Conservation (phyloP, 2,888 invertebrate genomes). For the Polymixis lichenea region DNA sequence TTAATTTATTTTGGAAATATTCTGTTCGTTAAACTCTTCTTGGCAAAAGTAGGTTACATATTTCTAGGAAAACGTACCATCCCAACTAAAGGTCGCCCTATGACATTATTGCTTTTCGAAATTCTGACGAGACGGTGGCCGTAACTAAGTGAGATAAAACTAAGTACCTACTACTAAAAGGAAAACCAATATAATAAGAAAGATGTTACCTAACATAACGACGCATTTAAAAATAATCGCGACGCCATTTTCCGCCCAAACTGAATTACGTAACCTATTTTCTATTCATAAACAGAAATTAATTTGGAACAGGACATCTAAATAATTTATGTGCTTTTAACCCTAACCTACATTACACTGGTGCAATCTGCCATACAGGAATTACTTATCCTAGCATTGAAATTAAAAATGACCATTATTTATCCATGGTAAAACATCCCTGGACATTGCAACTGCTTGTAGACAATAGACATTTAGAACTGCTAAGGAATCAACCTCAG, state of each 20-base stretch:
- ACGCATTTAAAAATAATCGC: constrained; percentile 11
- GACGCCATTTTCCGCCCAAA: neutral
- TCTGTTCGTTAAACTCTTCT: neutral
- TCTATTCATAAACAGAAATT: constrained; percentile 6
- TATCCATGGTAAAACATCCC: neutral
- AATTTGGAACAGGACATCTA: constrained; percentile 2
- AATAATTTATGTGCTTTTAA: constrained; percentile 4
- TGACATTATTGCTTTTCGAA: neutral
- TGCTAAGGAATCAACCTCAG: constrained; percentile 29
- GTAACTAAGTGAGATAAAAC: neutral
- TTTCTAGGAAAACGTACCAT: constrained; percentile 1
- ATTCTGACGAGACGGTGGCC: neutral
- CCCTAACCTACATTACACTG: neutral
- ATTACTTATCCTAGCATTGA: no score
- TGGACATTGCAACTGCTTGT: neutral
- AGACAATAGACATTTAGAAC: constrained; percentile 14
- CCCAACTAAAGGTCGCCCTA: neutral
- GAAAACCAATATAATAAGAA: constrained; percentile 1
- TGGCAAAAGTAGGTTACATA: neutral
- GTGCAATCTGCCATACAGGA: no score
- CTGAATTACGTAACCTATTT: constrained; percentile 19
- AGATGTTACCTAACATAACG: neutral
- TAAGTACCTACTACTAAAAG: constrained; percentile 3
- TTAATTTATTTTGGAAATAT: neutral
- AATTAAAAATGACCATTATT: neutral